Evolutionary conservation across 2,113 vertebrate species (phyloP).

Genomic region (Henicopernis longicauda): DNA sequence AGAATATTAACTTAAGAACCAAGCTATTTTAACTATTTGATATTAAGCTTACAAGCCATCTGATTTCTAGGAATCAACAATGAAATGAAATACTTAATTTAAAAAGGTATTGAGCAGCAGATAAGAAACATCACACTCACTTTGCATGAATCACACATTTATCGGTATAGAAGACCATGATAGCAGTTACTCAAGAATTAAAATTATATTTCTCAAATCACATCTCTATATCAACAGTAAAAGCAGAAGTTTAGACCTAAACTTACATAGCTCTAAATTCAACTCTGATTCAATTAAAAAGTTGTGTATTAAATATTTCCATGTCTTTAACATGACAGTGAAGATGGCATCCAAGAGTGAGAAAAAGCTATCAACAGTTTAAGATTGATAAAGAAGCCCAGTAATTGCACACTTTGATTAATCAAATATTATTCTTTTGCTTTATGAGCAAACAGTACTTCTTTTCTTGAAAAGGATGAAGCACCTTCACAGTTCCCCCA

Average conservation of each 20-base stretch:
- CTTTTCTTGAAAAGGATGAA: conserved; percentile 4
- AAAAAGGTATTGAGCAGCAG: neutral
- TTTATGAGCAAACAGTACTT: neutral
- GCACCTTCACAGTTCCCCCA: conserved; percentile 48
- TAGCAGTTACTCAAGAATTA: neutral
- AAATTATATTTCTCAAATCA: neutral
- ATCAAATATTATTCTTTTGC: neutral
- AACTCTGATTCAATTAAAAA: neutral
- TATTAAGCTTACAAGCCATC: neutral
- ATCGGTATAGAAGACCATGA: neutral
- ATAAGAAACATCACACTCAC: neutral
- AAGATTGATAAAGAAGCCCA: neutral
- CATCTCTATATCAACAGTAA: neutral
- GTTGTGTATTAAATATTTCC: neutral
- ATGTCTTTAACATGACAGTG: neutral
- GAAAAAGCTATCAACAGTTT: neutral
- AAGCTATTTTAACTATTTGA: neutral
- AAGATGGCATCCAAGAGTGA: neutral
- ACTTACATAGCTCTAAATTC: neutral
- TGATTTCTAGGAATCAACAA: neutral
- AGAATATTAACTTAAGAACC: neutral
- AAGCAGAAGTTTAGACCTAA: neutral
- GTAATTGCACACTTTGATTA: neutral
- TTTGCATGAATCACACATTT: neutral
- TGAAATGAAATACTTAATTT: neutral